Evolutionary conservation across 1,140 invertebrate species (phyloP), one percentile per base, ranked within the genome.

Genomic region (Scaptomyza graminum): DNA sequence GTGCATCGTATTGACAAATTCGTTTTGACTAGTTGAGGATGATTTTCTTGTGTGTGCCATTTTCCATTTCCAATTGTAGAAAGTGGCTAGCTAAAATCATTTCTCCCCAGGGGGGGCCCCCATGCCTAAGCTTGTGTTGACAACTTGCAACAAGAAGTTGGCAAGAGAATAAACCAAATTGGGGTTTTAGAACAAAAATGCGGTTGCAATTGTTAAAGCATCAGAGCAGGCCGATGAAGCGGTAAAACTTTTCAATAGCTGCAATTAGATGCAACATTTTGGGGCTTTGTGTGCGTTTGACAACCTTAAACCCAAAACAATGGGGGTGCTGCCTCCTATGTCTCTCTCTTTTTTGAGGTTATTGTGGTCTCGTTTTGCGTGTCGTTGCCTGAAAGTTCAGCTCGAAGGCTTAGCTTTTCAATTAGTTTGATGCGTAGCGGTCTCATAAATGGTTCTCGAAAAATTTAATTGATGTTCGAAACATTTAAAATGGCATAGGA

Each of bases 191-290:
- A 31, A 54, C 69, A 72, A 72, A 52, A 65, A 66, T 72, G 41
- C 47, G 55, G 54, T 54, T 47, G 15, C 69, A 66, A 66, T 66
- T 52, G 69, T 66, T 66, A 28, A 22, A 41, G n/a, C 28, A 65
- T 44, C 37, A 65, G 44, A 31, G 22, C 8, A 18, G 50, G 8
- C 41, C 12, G 47, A 46, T 46, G 22, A 47, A 43, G 56, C 13
- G 34, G 43, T 22, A 73, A 54, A 80, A 65, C 61, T 81, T 77
- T 70, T 47, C 65, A 80, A 85, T 87, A 71, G 74, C 74, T 71
- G 77, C 80, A 85, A 85, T 85, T 85, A 85, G 77, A 84, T 78
- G 82, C 74, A 74, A 84, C 74, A 84, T 81, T 87, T 74, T 74
- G 50, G 57, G 82, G 82, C 55, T 81, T 80, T 87, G 74, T 77